phyloP scores from a whole-genome alignment of 2,797 vertebrate species.

The Ctenopoma kingsleyae region DNA sequence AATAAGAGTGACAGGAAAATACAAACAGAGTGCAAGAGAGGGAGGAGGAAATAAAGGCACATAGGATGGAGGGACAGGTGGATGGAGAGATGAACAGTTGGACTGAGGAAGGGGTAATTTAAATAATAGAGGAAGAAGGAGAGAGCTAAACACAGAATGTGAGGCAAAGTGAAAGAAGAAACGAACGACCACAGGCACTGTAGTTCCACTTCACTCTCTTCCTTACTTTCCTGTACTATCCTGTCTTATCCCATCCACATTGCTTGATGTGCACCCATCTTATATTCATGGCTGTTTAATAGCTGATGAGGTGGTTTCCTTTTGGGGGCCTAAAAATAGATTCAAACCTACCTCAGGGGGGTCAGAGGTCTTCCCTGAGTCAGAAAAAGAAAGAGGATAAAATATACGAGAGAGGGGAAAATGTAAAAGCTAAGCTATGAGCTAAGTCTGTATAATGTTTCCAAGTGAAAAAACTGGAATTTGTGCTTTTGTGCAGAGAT shows the following conservation, averaged over 20 bases:
- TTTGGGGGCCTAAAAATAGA: conserved; percentile 45
- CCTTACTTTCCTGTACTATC: neutral
- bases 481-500: too few relatives aligned
- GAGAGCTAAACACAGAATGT: neutral
- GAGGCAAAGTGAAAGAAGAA: conserved; percentile 26
- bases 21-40: neutral
- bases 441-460: neutral
- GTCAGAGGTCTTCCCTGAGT: neutral
- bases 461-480: neutral
- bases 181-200: conserved; percentile 1
- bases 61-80: neutral
- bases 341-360: neutral
- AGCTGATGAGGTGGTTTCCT: conserved; percentile 50
- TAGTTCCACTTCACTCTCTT: conserved; percentile 47
- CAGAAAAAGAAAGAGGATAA: neutral
- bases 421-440: neutral
- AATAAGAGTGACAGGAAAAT: neutral
- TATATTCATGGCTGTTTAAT: conserved; percentile 64
- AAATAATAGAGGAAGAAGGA: conserved; percentile 30
- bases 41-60: neutral
- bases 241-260: neutral
- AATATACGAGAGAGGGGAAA: neutral
- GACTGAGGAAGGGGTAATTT: neutral
- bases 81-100: neutral
- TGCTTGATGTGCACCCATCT: conserved; percentile 26